Conservation (phyloP, 2,888 invertebrate genomes). For the Drosophila merina region DNA sequence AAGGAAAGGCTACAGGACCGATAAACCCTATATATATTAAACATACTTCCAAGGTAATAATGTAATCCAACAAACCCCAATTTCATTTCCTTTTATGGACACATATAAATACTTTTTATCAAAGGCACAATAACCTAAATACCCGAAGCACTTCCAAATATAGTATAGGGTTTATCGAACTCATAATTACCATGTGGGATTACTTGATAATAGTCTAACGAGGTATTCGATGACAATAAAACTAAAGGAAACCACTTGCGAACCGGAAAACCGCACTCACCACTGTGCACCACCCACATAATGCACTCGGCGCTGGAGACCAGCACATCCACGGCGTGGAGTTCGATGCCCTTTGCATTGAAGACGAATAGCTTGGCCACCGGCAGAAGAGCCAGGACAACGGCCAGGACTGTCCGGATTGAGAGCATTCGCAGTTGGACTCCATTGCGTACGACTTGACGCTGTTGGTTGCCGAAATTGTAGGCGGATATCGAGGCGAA, state of each 20-base stretch:
- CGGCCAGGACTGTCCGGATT: conserved; percentile 87
- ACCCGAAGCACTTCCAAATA: not conserved
- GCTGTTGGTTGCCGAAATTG: conserved; percentile 89
- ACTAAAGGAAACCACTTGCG: not conserved
- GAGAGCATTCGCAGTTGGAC: conserved; percentile 87
- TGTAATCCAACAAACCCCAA: too few species aligned
- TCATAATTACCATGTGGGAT: not conserved
- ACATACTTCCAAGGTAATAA: too few species aligned
- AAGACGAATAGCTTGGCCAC: conserved; percentile 88
- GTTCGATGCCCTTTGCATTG: conserved; percentile 85
- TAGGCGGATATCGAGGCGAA: conserved; percentile 92
- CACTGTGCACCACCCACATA: conserved; percentile 93
- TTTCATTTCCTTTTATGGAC: not conserved
- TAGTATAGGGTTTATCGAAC: not conserved
- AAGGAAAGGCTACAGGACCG: too few species aligned
- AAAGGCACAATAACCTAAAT: not conserved
- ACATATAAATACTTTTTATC: not conserved
- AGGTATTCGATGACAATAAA: not conserved
- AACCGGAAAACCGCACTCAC: conserved; percentile 84
- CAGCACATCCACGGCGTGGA: conserved; percentile 89
- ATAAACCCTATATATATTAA: too few species aligned
- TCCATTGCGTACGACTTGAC: conserved; percentile 85
- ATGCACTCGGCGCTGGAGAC: conserved; percentile 89
- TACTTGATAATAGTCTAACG: not conserved
- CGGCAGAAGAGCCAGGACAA: conserved; percentile 88